Conservation (phyloP, 2,797 vertebrate genomes). For the Apodemus agrarius region DNA sequence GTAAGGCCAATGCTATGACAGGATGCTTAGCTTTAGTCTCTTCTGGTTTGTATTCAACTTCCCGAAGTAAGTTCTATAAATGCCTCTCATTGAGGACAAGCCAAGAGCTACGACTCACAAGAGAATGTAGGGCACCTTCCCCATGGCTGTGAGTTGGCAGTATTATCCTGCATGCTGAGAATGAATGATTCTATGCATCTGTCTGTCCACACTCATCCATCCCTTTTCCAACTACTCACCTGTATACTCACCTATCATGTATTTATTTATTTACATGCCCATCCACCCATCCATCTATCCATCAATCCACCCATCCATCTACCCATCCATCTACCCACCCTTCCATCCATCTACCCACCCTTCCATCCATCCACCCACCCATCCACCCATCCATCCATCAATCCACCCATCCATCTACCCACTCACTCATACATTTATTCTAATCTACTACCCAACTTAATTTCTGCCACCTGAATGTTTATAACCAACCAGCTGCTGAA, state of each 20-base stretch:
- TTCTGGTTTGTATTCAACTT: slow-evolving; percentile 29
- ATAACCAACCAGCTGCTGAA: neutral
- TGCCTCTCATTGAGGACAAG: slow-evolving; percentile 17
- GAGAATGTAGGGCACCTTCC: neutral
- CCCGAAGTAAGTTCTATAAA: neutral
- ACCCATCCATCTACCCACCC: neutral
- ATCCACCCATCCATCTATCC: too few species aligned
- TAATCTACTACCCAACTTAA: slow-evolving; percentile 1
- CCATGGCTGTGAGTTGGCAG: neutral
- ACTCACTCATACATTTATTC: neutral
- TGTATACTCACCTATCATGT: too few species aligned
- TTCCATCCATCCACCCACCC: neutral
- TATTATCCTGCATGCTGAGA: neutral
- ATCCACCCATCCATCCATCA: too few species aligned
- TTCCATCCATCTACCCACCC: rapidly evolving
- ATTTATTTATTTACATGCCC: neutral
- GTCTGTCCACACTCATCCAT: neutral
- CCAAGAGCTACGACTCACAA: neutral
- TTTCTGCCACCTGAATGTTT: neutral
- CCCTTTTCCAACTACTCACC: too few species aligned
- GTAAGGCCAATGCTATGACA: neutral
- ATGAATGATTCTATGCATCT: neutral
- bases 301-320: neutral
- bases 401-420: neutral
- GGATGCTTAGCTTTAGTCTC: neutral